These are phyloP conservation scores for Mustelus asterias DNA, from an alignment of 2,113 vertebrate species.

Conservation along the genomic window DNA sequence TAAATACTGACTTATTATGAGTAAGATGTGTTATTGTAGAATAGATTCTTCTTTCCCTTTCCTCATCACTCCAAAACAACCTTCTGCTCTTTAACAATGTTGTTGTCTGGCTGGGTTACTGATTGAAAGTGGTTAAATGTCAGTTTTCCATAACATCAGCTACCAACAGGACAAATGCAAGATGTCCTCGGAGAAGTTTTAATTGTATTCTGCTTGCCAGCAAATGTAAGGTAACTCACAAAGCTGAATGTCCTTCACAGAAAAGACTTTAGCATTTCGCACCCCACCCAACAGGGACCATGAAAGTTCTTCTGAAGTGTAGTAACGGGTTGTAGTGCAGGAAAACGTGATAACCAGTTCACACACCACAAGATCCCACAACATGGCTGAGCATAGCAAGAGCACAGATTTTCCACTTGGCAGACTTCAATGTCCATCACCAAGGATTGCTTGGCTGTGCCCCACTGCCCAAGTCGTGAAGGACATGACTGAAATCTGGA, in stretches of 20 bases:
- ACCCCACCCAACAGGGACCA: neutral
- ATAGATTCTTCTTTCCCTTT: neutral
- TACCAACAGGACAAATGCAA: neutral
- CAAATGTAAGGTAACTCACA: neutral
- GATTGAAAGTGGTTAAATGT: neutral
- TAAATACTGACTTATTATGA: conserved; percentile 67
- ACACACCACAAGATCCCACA: too few species aligned
- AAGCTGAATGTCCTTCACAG: neutral
- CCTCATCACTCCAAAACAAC: neutral
- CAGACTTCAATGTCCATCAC: too few species aligned
- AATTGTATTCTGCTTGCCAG: neutral
- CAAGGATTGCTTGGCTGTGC: too few species aligned
- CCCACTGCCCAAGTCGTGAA: too few species aligned
- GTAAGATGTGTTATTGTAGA: conserved; percentile 35
- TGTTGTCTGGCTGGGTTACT: neutral
- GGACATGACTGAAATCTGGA: too few species aligned
- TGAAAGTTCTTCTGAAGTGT: too few species aligned
- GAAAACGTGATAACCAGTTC: too few species aligned
- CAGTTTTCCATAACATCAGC: neutral
- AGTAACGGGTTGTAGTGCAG: too few species aligned
- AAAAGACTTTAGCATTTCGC: neutral
- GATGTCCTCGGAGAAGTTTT: neutral
- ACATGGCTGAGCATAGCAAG: too few species aligned
- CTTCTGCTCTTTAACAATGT: neutral
- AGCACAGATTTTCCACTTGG: too few species aligned